A percentile compares a stretch with the other conserved stretches of the same genome.
These are phyloP conservation scores for Acanthacorydalis orientalis DNA, from an alignment of 2,888 invertebrate genomes.

Conservation along the genomic window DNA sequence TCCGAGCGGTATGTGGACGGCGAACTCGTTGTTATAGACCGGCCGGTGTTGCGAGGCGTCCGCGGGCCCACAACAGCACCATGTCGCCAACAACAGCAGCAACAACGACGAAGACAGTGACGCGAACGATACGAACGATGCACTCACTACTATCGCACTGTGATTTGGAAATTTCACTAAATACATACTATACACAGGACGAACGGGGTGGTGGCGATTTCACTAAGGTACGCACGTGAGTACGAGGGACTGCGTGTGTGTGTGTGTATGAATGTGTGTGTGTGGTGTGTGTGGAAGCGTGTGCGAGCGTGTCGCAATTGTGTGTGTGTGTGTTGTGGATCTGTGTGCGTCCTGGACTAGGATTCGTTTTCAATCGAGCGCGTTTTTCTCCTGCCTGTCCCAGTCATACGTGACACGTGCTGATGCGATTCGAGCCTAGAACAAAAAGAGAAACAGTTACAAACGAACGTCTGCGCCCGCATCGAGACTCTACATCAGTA, in stretches of 20 bases:
- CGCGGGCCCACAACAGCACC: neutral
- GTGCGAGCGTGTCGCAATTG: neutral
- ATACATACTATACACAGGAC: slow-evolving; percentile 2
- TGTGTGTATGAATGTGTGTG: neutral
- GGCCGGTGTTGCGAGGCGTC: slow-evolving; percentile 12
- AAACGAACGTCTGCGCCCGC: too few relatives aligned
- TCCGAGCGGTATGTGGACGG: slow-evolving; percentile 67
- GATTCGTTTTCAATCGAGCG: too few relatives aligned
- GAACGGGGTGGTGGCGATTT: neutral
- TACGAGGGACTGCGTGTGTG: neutral
- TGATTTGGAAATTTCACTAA: neutral
- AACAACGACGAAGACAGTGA: neutral
- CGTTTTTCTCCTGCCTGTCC: too few relatives aligned
- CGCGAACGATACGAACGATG: neutral
- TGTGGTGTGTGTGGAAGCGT: neutral
- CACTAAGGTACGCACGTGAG: neutral
- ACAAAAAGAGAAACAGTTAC: too few relatives aligned
- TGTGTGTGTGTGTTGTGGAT: neutral
- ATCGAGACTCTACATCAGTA: too few relatives aligned
- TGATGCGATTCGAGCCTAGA: too few relatives aligned
- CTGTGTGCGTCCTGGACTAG: neutral
- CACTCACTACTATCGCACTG: neutral
- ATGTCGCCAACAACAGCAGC: neutral
- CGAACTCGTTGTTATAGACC: slow-evolving; percentile 68
- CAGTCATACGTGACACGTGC: too few relatives aligned